phyloP scores from a whole-genome alignment of 2,888 invertebrate species.

The Pharmacophagus antenor region DNA sequence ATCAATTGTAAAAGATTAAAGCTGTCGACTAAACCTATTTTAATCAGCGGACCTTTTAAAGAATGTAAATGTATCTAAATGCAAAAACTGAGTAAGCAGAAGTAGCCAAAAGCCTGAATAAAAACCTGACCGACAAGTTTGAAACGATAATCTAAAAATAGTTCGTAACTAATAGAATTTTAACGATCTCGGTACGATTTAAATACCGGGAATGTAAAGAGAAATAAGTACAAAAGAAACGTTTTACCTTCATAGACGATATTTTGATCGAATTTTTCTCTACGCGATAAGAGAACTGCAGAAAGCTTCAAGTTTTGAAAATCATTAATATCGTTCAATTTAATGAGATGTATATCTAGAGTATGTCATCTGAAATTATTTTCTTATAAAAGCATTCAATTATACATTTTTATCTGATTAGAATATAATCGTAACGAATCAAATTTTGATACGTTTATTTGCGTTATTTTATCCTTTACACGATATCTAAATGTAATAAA shows the following conservation, averaged over 20 bases:
- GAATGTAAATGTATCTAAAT: constrained; percentile 18
- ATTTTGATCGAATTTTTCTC: too few species aligned
- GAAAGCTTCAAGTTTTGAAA: too few species aligned
- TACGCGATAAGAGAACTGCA: too few species aligned
- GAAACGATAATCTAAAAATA: constrained; percentile 22
- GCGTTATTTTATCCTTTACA: too few species aligned
- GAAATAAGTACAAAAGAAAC: not conserved
- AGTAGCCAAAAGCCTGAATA: constrained; percentile 16
- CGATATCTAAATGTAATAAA: too few species aligned
- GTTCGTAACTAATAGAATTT: constrained; percentile 24
- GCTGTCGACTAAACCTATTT: not conserved
- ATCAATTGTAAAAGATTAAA: not conserved
- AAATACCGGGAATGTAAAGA: not conserved
- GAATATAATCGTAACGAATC: too few species aligned
- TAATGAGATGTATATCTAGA: too few species aligned
- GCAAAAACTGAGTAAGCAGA: constrained; percentile 17
- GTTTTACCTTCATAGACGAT: not conserved
- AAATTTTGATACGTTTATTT: too few species aligned
- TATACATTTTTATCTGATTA: too few species aligned
- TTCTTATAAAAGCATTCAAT: too few species aligned
- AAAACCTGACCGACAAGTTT: constrained; percentile 23
- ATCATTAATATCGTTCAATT: too few species aligned
- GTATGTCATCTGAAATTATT: too few species aligned
- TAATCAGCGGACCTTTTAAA: constrained; percentile 3
- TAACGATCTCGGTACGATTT: not conserved